Evolutionary conservation across 2,797 vertebrate genomes (phyloP), one percentile per base, ranked within the genome.

Genomic region (Hozukius guyotensis): DNA sequence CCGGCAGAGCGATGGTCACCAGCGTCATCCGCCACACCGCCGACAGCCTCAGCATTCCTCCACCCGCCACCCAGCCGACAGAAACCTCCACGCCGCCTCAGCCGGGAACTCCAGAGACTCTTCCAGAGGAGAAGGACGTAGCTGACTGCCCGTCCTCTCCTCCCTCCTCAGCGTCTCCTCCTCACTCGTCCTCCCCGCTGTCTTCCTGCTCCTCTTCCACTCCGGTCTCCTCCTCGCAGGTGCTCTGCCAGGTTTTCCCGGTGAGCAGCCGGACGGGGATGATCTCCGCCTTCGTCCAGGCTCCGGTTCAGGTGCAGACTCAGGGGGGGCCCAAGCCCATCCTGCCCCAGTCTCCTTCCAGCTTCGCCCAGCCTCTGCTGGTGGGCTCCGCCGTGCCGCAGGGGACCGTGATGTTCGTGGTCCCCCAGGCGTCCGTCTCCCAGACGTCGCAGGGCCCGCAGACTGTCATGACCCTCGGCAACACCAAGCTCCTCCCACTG

Each of bases 201-300:
- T 75, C 78, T 91, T 93, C 88, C 67, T 52, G 87, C 1, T 63
- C 80, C 36, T 73, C 75, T 13, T 74, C 89, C 49, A 60, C 62
- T 53, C 89, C 96, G 0, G 68, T 96, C 57, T 82, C 96, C 29
- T 93, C 93, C 16, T 86, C 97, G 3, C 96, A 96, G 0, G 86
- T 99, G 62, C 93, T 99, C 71, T 99, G 98, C 93, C 98, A 99
- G 61, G 97, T 99, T 87, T 96, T 98, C 90, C 97, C 98, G 1
- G 88, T 98, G 32, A 93, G 92, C 4, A 91, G 96, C 68, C 96
- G 94, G 64, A 92, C 96, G 0, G 94, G 96, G 69, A 89, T 97
- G 92, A 95, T 99, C 78, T 95, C 97, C 0, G 95, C 97, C 22
- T 97, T 98, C 2, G 93, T 98, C 81, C 98, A 97, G 86, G 93